Conservation (phyloP, 2,888 invertebrate genomes). For the Thymelicus acteon region DNA sequence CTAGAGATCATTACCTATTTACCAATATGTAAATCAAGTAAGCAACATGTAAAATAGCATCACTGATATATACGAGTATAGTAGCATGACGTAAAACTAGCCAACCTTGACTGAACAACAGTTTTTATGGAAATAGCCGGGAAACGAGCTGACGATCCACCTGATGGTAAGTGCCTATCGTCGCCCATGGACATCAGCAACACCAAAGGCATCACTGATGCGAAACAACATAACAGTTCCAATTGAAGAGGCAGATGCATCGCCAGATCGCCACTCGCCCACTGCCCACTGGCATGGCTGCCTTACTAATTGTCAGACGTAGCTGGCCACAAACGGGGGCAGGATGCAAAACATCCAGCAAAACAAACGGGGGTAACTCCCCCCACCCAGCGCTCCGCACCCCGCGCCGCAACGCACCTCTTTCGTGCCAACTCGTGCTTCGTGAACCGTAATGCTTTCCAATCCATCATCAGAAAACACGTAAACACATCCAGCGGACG, state of each 20-base stretch:
- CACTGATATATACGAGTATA: not conserved
- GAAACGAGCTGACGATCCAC: no score
- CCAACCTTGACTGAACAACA: not conserved
- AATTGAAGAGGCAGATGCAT: not conserved
- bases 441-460: constrained; percentile 13
- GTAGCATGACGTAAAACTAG: not conserved
- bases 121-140: no score
- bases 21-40: no score
- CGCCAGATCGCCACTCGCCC: not conserved
- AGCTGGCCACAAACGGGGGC: not conserved
- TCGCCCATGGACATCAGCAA: not conserved
- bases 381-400: not conserved
- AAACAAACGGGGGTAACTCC: not conserved
- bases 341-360: not conserved
- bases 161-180: no score
- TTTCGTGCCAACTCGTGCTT: not conserved
- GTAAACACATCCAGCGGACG: no score
- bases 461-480: constrained; percentile 19
- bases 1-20: no score
- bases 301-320: not conserved
- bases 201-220: no score
- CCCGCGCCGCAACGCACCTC: not conserved
- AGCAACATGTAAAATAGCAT: not conserved
- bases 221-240: not conserved
- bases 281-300: no score